These are phyloP conservation scores for Phylloscopus trochilus DNA, from an alignment of 2,113 vertebrate species.

Conservation along the genomic window DNA sequence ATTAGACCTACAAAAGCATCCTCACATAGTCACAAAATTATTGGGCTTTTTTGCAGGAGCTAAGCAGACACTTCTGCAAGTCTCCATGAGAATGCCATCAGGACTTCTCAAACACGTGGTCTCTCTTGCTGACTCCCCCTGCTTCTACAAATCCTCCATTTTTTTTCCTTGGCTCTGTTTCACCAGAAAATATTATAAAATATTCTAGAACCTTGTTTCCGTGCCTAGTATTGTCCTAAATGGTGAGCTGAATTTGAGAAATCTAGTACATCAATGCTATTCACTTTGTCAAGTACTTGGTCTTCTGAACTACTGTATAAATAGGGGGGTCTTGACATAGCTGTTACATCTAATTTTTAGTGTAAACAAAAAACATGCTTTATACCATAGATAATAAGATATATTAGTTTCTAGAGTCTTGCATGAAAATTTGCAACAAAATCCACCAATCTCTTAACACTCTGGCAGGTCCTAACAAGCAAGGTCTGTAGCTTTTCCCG, in stretches of 20 bases:
- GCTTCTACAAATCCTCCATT: neutral
- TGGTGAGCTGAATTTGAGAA: neutral
- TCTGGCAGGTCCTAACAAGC: neutral
- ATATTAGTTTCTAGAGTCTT: neutral
- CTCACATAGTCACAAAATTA: neutral
- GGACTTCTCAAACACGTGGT: rapidly evolving
- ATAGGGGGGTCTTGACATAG: neutral
- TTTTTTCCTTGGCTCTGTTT: neutral
- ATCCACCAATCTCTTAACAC: neutral
- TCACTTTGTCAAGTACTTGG: neutral
- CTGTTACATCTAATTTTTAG: neutral
- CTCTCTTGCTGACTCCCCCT: neutral
- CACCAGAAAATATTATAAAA: neutral
- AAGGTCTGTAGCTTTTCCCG: neutral
- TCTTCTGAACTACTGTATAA: neutral
- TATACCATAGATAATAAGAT: neutral
- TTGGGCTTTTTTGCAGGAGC: neutral
- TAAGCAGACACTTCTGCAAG: neutral
- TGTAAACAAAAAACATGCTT: neutral
- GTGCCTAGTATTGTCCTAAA: neutral
- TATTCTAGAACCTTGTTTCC: neutral
- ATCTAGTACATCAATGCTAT: neutral
- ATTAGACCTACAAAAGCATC: neutral
- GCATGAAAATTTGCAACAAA: neutral
- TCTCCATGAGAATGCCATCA: neutral